A percentile compares a stretch with the other conserved stretches of the same genome.
These are phyloP conservation scores for Takifugu bimaculatus DNA, from an alignment of 2,113 vertebrate genomes.

Conservation along the genomic window DNA sequence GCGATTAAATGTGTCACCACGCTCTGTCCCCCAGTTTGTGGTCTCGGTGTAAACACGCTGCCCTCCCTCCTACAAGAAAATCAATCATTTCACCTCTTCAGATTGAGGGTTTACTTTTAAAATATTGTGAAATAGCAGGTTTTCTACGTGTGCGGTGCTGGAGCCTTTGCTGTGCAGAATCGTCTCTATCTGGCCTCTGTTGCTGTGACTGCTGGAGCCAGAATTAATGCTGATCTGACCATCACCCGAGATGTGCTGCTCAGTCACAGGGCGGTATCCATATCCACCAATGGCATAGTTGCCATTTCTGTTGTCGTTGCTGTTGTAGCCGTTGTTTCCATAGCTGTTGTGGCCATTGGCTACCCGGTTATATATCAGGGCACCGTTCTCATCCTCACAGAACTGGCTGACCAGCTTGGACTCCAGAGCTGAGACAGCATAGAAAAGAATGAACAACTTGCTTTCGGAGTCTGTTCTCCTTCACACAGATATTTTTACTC, in stretches of 20 bases:
- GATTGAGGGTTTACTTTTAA: too few species aligned
- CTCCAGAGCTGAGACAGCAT: conserved; percentile 76
- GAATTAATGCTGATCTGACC: conserved; percentile 14
- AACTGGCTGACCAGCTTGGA: conserved; percentile 86
- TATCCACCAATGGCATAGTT: conserved; percentile 45
- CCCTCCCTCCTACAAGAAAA: conserved; percentile 12
- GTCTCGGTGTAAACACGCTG: conserved; percentile 11
- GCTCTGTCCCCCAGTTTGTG: conserved; percentile 47
- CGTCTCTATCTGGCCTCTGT: conserved; percentile 6
- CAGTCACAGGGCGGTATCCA: conserved; percentile 50
- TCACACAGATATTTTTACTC: too few species aligned
- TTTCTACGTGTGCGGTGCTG: conserved; percentile 37
- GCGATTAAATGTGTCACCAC: conserved; percentile 58
- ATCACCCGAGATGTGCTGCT: conserved; percentile 58
- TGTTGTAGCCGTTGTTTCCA: conserved; percentile 47
- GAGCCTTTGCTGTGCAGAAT: conserved; percentile 31
- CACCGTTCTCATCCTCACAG: conserved; percentile 84
- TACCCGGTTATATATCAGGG: conserved; percentile 75
- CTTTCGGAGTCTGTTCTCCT: not conserved
- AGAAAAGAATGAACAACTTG: not conserved
- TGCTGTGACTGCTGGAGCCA: conserved; percentile 2
- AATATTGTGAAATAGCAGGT: too few species aligned
- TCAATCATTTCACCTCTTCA: too few species aligned
- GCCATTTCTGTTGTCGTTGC: conserved; percentile 45
- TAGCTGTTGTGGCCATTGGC: conserved; percentile 66